Conservation (phyloP, 2,797 vertebrate species). For the Hapalemur alaotrensis region DNA sequence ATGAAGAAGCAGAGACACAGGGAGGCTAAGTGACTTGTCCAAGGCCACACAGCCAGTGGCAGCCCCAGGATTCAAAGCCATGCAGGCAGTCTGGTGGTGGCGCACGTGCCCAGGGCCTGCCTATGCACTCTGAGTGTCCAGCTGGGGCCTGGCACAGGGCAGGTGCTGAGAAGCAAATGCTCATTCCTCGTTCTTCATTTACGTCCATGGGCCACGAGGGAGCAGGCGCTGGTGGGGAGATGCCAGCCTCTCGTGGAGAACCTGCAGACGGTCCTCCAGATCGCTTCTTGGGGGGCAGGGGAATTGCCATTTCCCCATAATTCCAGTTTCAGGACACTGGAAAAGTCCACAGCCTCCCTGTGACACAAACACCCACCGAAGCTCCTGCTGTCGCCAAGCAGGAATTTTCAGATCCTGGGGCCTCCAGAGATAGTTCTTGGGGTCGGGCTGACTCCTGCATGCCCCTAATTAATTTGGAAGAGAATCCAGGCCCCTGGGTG, state of each 20-base stretch:
- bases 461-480: slow-evolving; percentile 84
- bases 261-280: background rate
- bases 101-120: accelerated
- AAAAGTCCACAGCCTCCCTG: background rate
- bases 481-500: slow-evolving; percentile 82
- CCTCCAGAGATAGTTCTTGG: slow-evolving; percentile 38
- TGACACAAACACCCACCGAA: background rate
- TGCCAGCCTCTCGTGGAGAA: background rate
- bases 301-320: background rate
- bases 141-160: accelerated
- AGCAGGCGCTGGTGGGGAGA: background rate
- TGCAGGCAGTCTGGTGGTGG: accelerated
- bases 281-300: background rate
- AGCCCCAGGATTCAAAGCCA: background rate
- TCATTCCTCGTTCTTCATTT: background rate
- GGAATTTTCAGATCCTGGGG: slow-evolving; percentile 25
- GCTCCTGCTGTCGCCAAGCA: background rate
- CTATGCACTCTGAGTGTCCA: background rate
- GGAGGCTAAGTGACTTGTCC: background rate
- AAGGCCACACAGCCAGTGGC: background rate
- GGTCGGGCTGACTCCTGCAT: slow-evolving; percentile 59
- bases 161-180: background rate
- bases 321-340: accelerated
- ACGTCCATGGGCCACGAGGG: background rate
- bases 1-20: background rate